Base-by-base conservation (phyloP, 2,113 vertebrate species). In the Collichthys lucidus region DNA sequence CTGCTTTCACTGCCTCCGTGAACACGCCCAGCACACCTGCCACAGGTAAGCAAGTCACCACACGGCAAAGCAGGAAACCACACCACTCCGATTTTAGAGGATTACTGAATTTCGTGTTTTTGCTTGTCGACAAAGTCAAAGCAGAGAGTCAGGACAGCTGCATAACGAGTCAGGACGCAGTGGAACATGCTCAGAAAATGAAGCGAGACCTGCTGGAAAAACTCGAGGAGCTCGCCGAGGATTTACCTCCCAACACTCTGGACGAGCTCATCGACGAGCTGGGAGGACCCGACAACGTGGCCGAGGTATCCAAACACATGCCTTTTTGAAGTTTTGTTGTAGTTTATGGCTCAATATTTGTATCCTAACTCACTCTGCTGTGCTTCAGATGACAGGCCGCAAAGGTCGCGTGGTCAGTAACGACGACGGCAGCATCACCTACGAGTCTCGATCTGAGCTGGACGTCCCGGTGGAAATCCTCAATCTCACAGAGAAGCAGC, bases 381-480 rank as follows among this genome's bases (percentile, higher is more conserved):
- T 64, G 79, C 70, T 88, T 0, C 83, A 99, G 98, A 99, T 99
- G 98, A 99, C 98, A 0, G 98, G 98, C 0, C 96, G 98, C 22
- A 99, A 99, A 85, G 98, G 98, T 2, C 95, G 98, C 2, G 98
- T 99, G 19, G 98, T 99, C 60, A 99, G 97, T 84, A 99, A 99
- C 0, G 98, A 99, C 2, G 98, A 99, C 4, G 98, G 98, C 88
- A 99, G 96, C 93, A 99, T 99, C 88, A 98, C 97, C 0, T 99
- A 99, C 0, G 98, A 99, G 70, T 99, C 98, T 0, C 94, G 98
- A 35, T 99, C 98, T 0, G 98, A 99, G 57, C 96, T 98, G 4
- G 98, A 99, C 0, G 98, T 99, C 52, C 98, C 98, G 0, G 98
- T 99, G 22, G 98, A 99, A 86, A 99, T 99, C 90, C 95, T 99